Evolutionary conservation across 2,888 invertebrate genomes (phyloP).

Genomic region (Neoascia interrupta): DNA sequence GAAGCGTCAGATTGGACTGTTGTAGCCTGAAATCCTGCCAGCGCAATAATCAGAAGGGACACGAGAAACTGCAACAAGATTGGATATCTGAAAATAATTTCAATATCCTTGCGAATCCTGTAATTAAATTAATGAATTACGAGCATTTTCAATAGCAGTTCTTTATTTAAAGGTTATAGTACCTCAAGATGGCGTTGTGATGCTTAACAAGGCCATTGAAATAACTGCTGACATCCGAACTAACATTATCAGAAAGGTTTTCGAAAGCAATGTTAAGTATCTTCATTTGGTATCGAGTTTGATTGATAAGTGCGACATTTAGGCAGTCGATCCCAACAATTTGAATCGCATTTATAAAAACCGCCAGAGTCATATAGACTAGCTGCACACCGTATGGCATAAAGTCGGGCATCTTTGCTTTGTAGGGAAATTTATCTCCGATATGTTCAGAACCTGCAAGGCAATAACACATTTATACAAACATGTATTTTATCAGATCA

Average conservation of each 20-base stretch:
- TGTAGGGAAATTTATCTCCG: constrained; percentile 73
- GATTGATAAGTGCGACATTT: constrained; percentile 73
- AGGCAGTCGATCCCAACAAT: constrained; percentile 73
- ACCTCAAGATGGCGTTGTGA: neutral
- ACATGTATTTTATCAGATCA: neutral
- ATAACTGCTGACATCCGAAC: neutral
- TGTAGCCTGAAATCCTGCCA: constrained; percentile 74
- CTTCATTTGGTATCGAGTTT: constrained; percentile 74
- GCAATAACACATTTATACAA: neutral
- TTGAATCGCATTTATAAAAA: constrained; percentile 70
- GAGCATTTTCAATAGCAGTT: neutral
- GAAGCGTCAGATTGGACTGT: constrained; percentile 69
- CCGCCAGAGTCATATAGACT: constrained; percentile 71
- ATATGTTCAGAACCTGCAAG: constrained; percentile 70
- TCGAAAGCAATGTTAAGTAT: constrained; percentile 73
- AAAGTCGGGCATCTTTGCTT: constrained; percentile 70
- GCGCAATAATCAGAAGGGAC: constrained; percentile 9
- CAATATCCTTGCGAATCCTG: neutral
- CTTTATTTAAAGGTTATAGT: neutral
- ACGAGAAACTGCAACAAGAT: neutral
- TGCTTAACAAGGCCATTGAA: neutral
- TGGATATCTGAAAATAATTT: neutral
- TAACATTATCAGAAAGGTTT: constrained; percentile 45
- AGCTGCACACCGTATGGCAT: constrained; percentile 69
- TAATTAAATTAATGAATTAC: neutral